These are phyloP conservation scores for Geopemphigus sp. DNA, from an alignment of 1,140 invertebrate species.

Conservation along the genomic window DNA sequence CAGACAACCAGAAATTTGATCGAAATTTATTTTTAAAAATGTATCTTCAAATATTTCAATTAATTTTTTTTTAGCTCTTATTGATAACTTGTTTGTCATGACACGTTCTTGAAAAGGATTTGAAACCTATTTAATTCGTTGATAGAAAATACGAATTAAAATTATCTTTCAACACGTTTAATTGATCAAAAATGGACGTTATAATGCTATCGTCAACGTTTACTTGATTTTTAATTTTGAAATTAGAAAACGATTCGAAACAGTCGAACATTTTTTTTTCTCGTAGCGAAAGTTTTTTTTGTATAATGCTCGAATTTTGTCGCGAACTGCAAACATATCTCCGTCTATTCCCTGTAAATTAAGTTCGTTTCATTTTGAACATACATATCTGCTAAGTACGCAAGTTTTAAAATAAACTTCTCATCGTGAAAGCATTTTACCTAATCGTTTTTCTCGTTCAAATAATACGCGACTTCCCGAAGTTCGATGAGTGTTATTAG, in stretches of 20 bases:
- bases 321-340: too few species aligned
- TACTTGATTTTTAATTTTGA: not conserved
- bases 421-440: too few species aligned
- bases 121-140: too few species aligned
- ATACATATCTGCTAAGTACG: too few species aligned
- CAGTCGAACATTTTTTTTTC: not conserved
- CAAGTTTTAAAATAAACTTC: too few species aligned
- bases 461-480: too few species aligned
- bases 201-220: not conserved
- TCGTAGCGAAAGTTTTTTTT: not conserved
- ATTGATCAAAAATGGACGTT: not conserved
- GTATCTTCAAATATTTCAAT: not conserved
- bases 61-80: not conserved
- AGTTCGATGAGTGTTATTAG: too few species aligned
- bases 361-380: too few species aligned
- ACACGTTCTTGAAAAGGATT: not conserved
- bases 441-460: too few species aligned
- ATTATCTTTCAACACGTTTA: not conserved
- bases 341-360: too few species aligned
- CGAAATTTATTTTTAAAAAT: not conserved
- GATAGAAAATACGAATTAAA: not conserved
- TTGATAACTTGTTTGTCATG: not conserved
- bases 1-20: not conserved
- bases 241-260: not conserved
- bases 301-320: too few species aligned